Evolutionary conservation across 2,113 vertebrate species (phyloP).

Genomic region (Nothocercus nigrocapillus): DNA sequence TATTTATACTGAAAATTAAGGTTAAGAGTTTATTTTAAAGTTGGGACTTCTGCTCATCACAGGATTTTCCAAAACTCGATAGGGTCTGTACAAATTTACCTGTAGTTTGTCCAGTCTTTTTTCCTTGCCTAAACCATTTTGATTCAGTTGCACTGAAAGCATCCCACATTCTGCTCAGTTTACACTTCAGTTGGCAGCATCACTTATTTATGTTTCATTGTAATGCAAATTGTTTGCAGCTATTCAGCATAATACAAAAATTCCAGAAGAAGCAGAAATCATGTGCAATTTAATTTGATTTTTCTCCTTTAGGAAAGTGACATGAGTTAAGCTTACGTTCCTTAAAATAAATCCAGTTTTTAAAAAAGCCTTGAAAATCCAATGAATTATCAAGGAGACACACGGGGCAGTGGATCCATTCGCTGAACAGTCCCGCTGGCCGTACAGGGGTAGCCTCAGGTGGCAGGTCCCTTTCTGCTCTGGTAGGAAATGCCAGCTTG

Average conservation of each 20-base stretch:
- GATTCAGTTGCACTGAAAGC: not conserved
- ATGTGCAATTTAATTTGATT: not conserved
- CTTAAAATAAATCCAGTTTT: not conserved
- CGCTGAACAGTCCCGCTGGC: not conserved
- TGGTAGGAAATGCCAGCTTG: not conserved
- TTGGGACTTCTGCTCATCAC: not conserved
- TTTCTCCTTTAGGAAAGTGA: not conserved
- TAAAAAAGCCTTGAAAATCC: rapidly evolving
- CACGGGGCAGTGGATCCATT: not conserved
- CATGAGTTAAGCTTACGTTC: not conserved
- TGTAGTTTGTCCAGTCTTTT: not conserved
- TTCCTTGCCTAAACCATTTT: not conserved
- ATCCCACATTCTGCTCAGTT: not conserved
- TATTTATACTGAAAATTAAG: not conserved
- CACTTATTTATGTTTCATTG: conserved; percentile 28
- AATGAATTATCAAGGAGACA: not conserved
- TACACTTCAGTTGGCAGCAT: conserved; percentile 3
- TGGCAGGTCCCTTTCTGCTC: not conserved
- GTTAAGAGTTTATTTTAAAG: not conserved
- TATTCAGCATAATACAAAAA: conserved; percentile 14
- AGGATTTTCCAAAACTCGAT: not conserved
- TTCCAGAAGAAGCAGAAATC: conserved; percentile 14
- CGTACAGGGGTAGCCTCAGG: not conserved
- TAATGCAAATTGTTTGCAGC: conserved; percentile 33
- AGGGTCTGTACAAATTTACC: not conserved